Base-by-base conservation (phyloP, 2,888 invertebrate genomes). In the Scaptomyza cyrtandrae region DNA sequence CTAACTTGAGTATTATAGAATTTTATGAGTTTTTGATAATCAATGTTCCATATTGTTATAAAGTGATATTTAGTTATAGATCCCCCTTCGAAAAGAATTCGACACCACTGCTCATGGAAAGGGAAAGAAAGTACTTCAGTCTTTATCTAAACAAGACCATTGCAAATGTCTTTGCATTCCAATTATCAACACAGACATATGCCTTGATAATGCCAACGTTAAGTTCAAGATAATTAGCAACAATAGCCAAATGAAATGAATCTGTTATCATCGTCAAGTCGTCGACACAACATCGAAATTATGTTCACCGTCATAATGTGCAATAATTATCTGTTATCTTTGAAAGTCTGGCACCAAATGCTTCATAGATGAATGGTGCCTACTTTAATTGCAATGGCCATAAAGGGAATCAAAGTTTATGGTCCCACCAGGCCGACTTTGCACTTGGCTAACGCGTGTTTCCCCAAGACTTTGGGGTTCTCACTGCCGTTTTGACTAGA, bases 401-500 rank as follows among this genome's bases (percentile, higher is more conserved):
- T 80, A 63, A 85, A 80, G 71, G 75, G 86, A 70, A 82, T 78
- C 80, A 82, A 78, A 72, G 82, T 85, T 68, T 82, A 82, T 71
- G 10, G 62, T 37, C 66, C 19, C 41, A 10, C 37, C 48, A 78
- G 80, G 81, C 81, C 86, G 81, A 82, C 81, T 82, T 82, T 82
- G 81, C 81, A 82, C 81, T 82, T 83, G 75, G 27, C 81, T 46
- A 82, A 81, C 80, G 82, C 86, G 80, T 82, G 81, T 71, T 71
- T 67, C 54, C 49, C 49, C 39, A 50, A 75, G 74, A 75, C 75
- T 66, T 49, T 33, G 61, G 66, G 66, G 58, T 59, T 59, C 61
- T 57, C 37, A 29, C 7, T 39, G 27, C 14, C 41, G 49, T 46
- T 71, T 37, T 46, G 52, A 56, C 48, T 43, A 49, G 33, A n/a